These are phyloP conservation scores for Malthinus seriepunctatus DNA, from an alignment of 2,888 invertebrate species.

Conservation along the genomic window DNA sequence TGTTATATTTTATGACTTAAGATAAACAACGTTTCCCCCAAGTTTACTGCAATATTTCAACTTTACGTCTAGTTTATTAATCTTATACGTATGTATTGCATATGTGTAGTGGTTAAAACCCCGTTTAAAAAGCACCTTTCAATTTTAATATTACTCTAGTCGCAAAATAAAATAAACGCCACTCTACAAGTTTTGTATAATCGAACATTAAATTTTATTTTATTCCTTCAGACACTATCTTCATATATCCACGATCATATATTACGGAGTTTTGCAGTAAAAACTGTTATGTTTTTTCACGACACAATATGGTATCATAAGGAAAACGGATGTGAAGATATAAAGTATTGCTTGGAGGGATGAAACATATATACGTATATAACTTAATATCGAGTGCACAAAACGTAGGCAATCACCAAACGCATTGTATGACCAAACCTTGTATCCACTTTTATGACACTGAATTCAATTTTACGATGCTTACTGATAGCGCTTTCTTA, in stretches of 20 bases:
- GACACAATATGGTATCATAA: slow-evolving; percentile 31
- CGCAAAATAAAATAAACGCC: no score
- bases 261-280: slow-evolving; percentile 27
- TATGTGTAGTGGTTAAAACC: not conserved
- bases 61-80: slow-evolving; percentile 2
- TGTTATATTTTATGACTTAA: slow-evolving; percentile 1
- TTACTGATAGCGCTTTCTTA: slow-evolving; percentile 15
- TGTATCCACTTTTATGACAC: slow-evolving; percentile 24
- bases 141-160: no score
- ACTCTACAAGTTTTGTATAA: slow-evolving; percentile 15
- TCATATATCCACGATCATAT: slow-evolving; percentile 20
- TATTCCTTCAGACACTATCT: slow-evolving; percentile 28
- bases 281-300: slow-evolving; percentile 30
- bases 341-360: slow-evolving; percentile 28
- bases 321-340: slow-evolving; percentile 25
- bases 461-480: slow-evolving; percentile 20
- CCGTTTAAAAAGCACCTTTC: no score
- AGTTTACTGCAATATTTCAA: slow-evolving; percentile 2
- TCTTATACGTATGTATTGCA: not conserved
- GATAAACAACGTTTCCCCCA: not conserved
- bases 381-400: slow-evolving; percentile 31
- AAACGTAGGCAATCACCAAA: slow-evolving; percentile 1
- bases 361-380: slow-evolving; percentile 15
- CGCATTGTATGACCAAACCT: slow-evolving; percentile 20
- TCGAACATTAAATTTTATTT: slow-evolving; percentile 31